Evolutionary conservation across 2,113 vertebrate genomes (phyloP), one percentile per base, ranked within the genome.

Genomic region (Otis tarda): DNA sequence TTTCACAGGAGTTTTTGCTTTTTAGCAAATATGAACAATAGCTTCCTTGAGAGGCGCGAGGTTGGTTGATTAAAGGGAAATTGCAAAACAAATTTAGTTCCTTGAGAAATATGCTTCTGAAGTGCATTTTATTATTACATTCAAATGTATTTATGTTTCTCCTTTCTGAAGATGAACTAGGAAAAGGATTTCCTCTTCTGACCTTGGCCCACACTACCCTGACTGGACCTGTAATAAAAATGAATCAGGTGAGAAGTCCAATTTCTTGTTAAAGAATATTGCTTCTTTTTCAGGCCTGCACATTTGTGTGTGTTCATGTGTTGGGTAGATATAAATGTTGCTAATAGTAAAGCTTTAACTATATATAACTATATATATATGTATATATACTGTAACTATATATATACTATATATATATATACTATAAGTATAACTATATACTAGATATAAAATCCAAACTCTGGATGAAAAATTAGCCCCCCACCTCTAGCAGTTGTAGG

Each of bases 151-250:
- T 90, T 94, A 12, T 85, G 56, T 91, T 91, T 78, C 43, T 97
- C 65, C 74, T 24, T 90, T 92, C 91, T 59, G 27, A 82, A 98
- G 97, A 96, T 94, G 96, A 95, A 94, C 35, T 98, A 76, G 92
- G 95, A 82, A 97, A 94, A 94, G 97, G 94, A 90, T 95, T 98
- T 93, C 92, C 94, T 59, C 92, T 98, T 82, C 95, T 91, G 80
- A 96, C 87, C 52, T 92, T 97, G 45, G 31, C 95, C 45, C 94
- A 96, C 12, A 89, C 97, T 92, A 96, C 79, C n/a, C 41, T 97
- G 4, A n/a, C 93, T 89, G 95, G 96, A 75, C 89, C 96, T 70
- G 84, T 94, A 59, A 93, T 97, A 84, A 79, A 97, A 96, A 95
- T 97, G 1, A 88, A 97, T n/a, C 83, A 96, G 97, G 96, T 98